A percentile compares a stretch with the other conserved stretches of the same genome.
phyloP scores from a whole-genome alignment of 2,113 vertebrate species.

The Rhynchomys soricoides region DNA sequence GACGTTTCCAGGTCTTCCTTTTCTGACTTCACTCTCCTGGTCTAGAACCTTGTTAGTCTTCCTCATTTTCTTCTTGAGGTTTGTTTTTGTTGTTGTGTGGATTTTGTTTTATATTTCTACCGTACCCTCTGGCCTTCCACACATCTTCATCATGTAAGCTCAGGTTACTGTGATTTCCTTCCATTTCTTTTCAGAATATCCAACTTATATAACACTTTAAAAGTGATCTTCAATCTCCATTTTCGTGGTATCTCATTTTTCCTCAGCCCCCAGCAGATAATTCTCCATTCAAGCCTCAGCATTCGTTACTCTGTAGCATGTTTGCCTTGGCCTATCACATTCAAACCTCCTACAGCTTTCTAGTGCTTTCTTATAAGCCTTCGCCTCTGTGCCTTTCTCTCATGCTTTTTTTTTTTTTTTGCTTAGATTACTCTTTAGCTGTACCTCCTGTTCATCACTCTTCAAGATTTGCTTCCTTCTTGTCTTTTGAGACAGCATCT shows the following conservation, averaged over 20 bases:
- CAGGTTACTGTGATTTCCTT: not conserved
- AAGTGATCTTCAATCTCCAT: not conserved
- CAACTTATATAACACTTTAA: not conserved
- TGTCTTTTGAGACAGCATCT: slow-evolving; percentile 4
- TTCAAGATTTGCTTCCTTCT: not conserved
- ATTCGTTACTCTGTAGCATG: not conserved
- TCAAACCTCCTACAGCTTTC: not conserved
- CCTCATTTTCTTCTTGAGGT: not conserved
- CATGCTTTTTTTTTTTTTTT: not conserved
- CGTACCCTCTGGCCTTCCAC: not conserved
- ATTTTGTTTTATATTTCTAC: not conserved
- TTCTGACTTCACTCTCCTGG: not conserved
- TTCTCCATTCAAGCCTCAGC: not conserved
- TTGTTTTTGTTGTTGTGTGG: not conserved
- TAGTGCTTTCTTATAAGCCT: not conserved
- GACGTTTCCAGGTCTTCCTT: not conserved
- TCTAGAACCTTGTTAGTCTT: not conserved
- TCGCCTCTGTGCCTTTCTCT: slow-evolving; percentile 68
- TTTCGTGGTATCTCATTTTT: not conserved
- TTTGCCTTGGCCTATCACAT: not conserved
- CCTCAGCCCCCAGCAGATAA: not conserved
- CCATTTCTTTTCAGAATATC: not conserved
- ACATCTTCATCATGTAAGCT: not conserved
- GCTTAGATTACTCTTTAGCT: not conserved
- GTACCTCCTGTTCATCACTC: not conserved